Conservation (phyloP, 2,888 invertebrate genomes). For the Myopa tessellatipennis region DNA sequence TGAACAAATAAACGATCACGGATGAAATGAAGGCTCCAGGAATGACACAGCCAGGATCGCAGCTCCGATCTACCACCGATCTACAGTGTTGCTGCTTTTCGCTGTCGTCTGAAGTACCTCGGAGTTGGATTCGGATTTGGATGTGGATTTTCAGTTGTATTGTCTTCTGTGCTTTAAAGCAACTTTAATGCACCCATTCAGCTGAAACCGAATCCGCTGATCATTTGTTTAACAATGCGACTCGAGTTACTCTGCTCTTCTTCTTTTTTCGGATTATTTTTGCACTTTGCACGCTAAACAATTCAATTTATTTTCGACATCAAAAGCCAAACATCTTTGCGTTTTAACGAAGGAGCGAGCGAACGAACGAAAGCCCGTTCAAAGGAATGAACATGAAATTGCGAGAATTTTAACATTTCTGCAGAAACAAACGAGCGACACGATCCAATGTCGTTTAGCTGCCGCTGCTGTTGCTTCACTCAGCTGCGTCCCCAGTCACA, state of each 20-base stretch:
- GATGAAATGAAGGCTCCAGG: not conserved
- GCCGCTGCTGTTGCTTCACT: not conserved
- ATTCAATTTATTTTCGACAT: constrained; percentile 66
- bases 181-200: constrained; percentile 34
- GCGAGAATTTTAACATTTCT: constrained; percentile 68
- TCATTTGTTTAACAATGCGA: constrained; percentile 67
- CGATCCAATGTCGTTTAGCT: constrained; percentile 52
- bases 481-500: constrained; percentile 39
- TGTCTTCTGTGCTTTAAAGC: constrained; percentile 38
- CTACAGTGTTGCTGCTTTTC: not conserved
- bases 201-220: constrained; percentile 59
- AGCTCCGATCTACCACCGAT: not conserved
- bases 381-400: constrained; percentile 66
- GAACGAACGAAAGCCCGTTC: constrained; percentile 18
- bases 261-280: not conserved
- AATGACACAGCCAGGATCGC: not conserved
- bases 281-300: constrained; percentile 63
- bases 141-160: constrained; percentile 17
- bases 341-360: constrained; percentile 30
- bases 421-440: constrained; percentile 69
- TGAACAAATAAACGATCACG: constrained; percentile 36
- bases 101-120: constrained; percentile 1
- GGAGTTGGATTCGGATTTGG: not conserved
- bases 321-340: constrained; percentile 49
- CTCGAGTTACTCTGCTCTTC: constrained; percentile 50